Evolutionary conservation across 2,113 vertebrate species (phyloP), one percentile per base, ranked within the genome.

Genomic region (Zosterops japonicus): DNA sequence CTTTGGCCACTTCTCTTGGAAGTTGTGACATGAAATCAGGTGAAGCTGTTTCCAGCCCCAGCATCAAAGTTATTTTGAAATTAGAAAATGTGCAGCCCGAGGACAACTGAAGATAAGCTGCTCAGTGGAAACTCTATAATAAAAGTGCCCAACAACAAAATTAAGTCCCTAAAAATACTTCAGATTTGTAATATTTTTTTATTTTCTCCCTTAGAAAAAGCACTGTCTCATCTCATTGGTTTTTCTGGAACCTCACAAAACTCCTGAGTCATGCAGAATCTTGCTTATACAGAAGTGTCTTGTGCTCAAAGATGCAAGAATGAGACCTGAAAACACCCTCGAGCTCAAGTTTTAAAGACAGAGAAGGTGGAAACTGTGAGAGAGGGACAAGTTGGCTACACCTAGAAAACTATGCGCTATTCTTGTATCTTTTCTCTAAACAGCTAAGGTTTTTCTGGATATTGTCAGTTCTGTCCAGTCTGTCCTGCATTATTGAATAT

Each of bases 1-100:
- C 57, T 71, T 50, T 52, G 57, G 50, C 18, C 23, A 10, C 42
- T 71, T 72, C 39, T 64, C 42, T 29, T 36, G 64, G 39, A 70
- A 56, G 25, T 50, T 0, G 1, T 11, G 36, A 22, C 21, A 64
- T 0, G 0, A 71, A 49, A 55, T 13, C 44, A 44, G 42, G 20
- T 39, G 33, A 71, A 64, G 25, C 9, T 44, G 11, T 64, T 57
- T 57, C 80, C 42, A 57, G 10, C 6, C 8, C 6, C 19, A 57
- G 14, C 64, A 47, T 50, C 55, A 57, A 89, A 57, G 47, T 33
- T 24, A 17, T 63, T 19, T 52, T 50, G 36, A 57, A 85, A 85
- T 69, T 22, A 84, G 52, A 72, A 72, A 55, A 63, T 42, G 11
- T 39, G 24, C 31, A 56, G 47, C n/a, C 41, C 14, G 63, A 46